Evolutionary conservation across 2,888 invertebrate genomes (phyloP).

Genomic region (Amphipoea oculea): DNA sequence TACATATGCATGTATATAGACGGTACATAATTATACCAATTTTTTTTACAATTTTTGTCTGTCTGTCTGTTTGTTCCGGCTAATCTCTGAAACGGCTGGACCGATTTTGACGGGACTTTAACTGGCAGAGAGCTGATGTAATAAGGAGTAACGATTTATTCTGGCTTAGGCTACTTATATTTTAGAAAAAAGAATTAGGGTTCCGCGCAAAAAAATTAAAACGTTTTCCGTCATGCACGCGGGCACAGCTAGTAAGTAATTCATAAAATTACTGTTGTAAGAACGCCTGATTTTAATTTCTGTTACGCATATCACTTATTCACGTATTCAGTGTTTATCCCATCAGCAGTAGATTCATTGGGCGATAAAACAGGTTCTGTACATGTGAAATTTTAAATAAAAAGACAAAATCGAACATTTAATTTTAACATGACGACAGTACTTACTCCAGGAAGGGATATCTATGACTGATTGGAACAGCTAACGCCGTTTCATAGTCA

Average conservation of each 20-base stretch:
- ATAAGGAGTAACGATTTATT: no score
- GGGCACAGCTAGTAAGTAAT: neutral
- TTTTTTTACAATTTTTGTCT: no score
- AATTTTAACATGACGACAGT: neutral
- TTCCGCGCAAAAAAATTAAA: no score
- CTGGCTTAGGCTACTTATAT: no score
- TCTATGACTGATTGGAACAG: slow-evolving; percentile 87
- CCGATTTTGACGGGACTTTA: no score
- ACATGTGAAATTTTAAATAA: neutral
- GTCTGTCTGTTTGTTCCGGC: no score
- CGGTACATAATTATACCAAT: no score
- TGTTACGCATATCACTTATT: neutral
- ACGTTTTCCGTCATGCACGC: no score
- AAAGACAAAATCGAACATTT: neutral
- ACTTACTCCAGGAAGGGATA: slow-evolving; percentile 93
- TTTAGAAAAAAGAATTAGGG: no score
- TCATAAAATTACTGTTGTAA: neutral
- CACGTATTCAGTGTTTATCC: neutral
- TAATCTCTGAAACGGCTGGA: no score
- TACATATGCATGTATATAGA: no score
- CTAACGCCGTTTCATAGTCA: slow-evolving; percentile 90
- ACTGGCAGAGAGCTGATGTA: no score
- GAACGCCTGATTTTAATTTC: slow-evolving; percentile 7
- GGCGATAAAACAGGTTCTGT: neutral
- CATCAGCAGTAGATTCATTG: neutral